A percentile compares a stretch with the other conserved stretches of the same genome.
phyloP scores from a whole-genome alignment of 1,140 invertebrate species.

The Phortica variegata region DNA sequence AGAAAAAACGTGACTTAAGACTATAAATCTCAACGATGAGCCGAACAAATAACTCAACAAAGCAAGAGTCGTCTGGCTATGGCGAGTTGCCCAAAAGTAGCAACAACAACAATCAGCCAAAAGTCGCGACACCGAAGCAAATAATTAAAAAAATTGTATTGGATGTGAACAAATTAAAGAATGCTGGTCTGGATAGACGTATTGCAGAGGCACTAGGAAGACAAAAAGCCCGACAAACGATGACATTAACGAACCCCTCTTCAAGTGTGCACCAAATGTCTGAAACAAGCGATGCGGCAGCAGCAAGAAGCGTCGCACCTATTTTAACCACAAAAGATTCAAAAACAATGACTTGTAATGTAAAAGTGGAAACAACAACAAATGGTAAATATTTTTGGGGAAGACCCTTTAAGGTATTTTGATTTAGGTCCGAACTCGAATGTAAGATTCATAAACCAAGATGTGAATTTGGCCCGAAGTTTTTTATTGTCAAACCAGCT shows the following conservation, averaged over 20 bases:
- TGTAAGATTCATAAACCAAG: too few species aligned
- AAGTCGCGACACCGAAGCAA: constrained; percentile 12
- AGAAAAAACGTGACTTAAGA: too few species aligned
- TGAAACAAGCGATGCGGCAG: not conserved
- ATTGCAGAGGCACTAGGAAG: constrained; percentile 40
- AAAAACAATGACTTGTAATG: constrained; percentile 14
- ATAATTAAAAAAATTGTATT: constrained; percentile 39
- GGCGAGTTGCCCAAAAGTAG: not conserved
- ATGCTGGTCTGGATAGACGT: constrained; percentile 38
- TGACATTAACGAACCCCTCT: not conserved
- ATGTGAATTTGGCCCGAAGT: too few species aligned
- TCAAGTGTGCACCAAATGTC: constrained; percentile 1
- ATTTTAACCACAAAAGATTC: not conserved
- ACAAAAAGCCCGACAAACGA: constrained; percentile 13
- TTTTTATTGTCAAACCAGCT: too few species aligned
- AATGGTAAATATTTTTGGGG: too few species aligned
- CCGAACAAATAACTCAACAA: too few species aligned
- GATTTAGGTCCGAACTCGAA: too few species aligned
- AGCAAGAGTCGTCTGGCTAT: too few species aligned
- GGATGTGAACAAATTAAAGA: constrained; percentile 42
- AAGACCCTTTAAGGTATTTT: too few species aligned
- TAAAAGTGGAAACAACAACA: constrained; percentile 35
- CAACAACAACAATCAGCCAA: constrained; percentile 7
- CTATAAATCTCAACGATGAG: too few species aligned
- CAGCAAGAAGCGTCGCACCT: not conserved